A percentile compares a stretch with the other conserved stretches of the same genome.
These are phyloP conservation scores for Phylloscopus trochiloides DNA, from an alignment of 2,113 vertebrate genomes.

Conservation along the genomic window DNA sequence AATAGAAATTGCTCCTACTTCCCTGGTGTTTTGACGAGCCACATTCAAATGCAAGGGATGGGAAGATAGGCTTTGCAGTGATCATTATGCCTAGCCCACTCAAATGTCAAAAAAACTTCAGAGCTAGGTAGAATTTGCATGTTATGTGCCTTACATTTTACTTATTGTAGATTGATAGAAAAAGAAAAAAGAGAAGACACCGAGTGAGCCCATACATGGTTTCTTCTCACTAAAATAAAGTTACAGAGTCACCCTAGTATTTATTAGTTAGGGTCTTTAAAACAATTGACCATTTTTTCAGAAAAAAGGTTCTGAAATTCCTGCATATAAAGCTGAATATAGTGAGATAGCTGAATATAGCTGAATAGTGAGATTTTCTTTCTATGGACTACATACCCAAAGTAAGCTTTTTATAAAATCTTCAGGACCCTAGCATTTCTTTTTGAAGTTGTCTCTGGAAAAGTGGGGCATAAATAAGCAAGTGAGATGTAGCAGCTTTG, in stretches of 20 bases:
- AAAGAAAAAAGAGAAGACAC: not conserved
- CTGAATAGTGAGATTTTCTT: not conserved
- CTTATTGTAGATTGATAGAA: not conserved
- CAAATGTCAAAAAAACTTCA: slow-evolving; percentile 30
- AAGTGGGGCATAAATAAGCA: not conserved
- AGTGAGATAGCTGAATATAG: not conserved
- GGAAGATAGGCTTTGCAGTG: not conserved
- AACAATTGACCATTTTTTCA: not conserved
- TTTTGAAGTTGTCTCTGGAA: not conserved
- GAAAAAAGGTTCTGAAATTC: not conserved
- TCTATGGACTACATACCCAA: not conserved
- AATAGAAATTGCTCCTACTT: slow-evolving; percentile 8
- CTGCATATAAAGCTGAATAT: not conserved
- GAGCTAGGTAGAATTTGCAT: slow-evolving; percentile 2
- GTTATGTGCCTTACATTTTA: not conserved
- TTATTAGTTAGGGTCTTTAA: not conserved
- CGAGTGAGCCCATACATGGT: not conserved
- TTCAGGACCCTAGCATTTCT: not conserved
- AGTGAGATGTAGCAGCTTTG: not conserved
- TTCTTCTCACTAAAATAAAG: not conserved
- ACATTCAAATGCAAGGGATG: not conserved
- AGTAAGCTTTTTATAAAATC: not conserved
- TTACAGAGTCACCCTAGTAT: not conserved
- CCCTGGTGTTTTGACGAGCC: slow-evolving; percentile 34
- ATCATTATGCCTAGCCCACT: slow-evolving; percentile 20